Base-by-base conservation (phyloP, 2,797 vertebrate genomes). In the Pampus argenteus region DNA sequence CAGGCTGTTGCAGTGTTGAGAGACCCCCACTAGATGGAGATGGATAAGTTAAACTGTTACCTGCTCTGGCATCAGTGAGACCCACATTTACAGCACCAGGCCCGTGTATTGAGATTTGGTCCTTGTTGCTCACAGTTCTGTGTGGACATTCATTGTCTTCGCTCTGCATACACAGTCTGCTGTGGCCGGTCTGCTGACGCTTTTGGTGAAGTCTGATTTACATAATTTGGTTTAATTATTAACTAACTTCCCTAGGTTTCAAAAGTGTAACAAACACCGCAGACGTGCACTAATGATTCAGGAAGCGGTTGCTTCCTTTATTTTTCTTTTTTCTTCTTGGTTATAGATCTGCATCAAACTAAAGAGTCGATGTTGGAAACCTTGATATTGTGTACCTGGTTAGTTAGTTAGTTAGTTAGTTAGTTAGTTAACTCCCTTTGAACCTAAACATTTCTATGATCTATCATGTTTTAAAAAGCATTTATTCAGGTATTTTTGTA, bases 11-110 rank as follows among this genome's bases (percentile, higher is more conserved):
- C 38, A 69, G 42, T 61, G 52, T 2, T 29, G 36, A 15, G 26
- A 50, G 3, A 44, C 5, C 18, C 2, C 71, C 86, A 80, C 71
- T 49, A 82, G 86, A 51, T 69, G 76, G 76, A 36, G 71, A 38
- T 36, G 18, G 2, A 3, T 6, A 42, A 15, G 23, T 34, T 8
- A 6, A 13, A 5, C 17, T 26, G 0, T 0, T 3, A 11, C 11
- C 22, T 11, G n/a, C n/a, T n/a, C n/a, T n/a, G n/a, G n/a, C n/a
- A n/a, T n/a, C n/a, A n/a, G n/a, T n/a, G n/a, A n/a, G n/a, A 1
- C 2, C 9, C 47, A 29, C 1, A 20, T 8, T 17, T 6, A 22
- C 8, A 7, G 6, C 17, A 5, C 2, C 40, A 42, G 3, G 26
- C 11, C 6, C 9, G 13, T 50, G 17, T 17, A 34, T 26, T 18